phyloP scores from a whole-genome alignment of 2,113 vertebrate species.

The Axis porcinus region DNA sequence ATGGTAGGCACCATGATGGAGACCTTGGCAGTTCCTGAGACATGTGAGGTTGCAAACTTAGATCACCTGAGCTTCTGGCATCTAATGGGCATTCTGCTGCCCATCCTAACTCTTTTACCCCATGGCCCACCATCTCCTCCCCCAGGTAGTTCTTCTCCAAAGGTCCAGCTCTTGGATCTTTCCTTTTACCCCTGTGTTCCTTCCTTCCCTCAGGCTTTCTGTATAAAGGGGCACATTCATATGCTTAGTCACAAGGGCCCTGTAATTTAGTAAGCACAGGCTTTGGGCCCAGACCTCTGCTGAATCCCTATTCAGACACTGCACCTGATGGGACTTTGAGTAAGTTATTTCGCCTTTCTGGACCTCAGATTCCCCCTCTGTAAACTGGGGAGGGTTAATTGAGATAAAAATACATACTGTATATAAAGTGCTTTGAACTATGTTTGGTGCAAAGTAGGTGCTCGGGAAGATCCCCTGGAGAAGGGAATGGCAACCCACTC shows the following conservation, averaged over 20 bases:
- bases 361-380: background rate
- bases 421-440: background rate
- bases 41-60: background rate
- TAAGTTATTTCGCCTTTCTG: background rate
- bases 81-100: background rate
- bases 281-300: background rate
- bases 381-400: background rate
- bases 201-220: slow-evolving; percentile 5
- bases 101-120: background rate
- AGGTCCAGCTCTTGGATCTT: slow-evolving; percentile 13
- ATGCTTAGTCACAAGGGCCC: background rate
- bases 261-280: background rate
- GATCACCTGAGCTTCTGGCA: background rate
- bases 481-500: background rate
- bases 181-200: background rate
- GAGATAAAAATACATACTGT: background rate
- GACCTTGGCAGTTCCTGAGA: background rate
- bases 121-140: background rate
- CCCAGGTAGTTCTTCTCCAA: background rate
- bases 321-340: background rate
- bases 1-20: background rate
- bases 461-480: background rate
- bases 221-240: background rate
- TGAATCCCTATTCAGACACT: slow-evolving; percentile 31
- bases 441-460: background rate